Evolutionary conservation across 2,888 invertebrate species (phyloP).

Genomic region (Cenopis cana): DNA sequence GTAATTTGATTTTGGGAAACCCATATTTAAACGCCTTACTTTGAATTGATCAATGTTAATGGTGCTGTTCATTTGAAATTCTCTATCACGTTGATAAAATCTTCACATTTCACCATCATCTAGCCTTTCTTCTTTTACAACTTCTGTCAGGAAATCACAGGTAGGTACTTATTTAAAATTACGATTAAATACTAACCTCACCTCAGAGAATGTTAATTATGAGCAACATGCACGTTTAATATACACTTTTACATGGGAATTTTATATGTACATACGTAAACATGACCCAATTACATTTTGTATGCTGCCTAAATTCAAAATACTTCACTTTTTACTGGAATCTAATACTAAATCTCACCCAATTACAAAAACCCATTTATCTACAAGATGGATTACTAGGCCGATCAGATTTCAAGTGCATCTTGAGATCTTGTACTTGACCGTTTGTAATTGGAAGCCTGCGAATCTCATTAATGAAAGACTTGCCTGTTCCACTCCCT

Average conservation of each 20-base stretch:
- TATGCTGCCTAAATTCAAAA: not conserved
- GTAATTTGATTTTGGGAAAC: conserved; percentile 61
- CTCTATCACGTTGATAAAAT: conserved; percentile 3
- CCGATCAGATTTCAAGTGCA: conserved; percentile 67
- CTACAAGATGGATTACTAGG: conserved; percentile 29
- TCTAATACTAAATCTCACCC: not conserved
- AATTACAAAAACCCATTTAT: conserved; percentile 27
- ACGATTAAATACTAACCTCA: too few species aligned
- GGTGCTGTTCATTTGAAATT: conserved; percentile 22
- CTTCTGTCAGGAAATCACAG: not conserved
- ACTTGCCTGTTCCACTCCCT: conserved; percentile 52
- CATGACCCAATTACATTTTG: not conserved
- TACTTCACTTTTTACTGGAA: not conserved
- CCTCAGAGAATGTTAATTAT: too few species aligned
- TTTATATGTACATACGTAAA: not conserved
- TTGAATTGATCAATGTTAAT: conserved; percentile 32
- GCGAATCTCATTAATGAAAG: conserved; percentile 53
- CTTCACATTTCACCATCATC: not conserved
- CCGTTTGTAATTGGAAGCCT: conserved; percentile 54
- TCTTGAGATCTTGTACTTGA: conserved; percentile 56
- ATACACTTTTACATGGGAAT: not conserved
- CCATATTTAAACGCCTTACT: conserved; percentile 54
- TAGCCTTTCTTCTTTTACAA: not conserved
- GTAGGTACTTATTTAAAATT: too few species aligned
- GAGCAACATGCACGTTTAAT: too few species aligned